Conservation (phyloP, 2,113 vertebrate genomes). For the Cricetomys ansorgei region DNA sequence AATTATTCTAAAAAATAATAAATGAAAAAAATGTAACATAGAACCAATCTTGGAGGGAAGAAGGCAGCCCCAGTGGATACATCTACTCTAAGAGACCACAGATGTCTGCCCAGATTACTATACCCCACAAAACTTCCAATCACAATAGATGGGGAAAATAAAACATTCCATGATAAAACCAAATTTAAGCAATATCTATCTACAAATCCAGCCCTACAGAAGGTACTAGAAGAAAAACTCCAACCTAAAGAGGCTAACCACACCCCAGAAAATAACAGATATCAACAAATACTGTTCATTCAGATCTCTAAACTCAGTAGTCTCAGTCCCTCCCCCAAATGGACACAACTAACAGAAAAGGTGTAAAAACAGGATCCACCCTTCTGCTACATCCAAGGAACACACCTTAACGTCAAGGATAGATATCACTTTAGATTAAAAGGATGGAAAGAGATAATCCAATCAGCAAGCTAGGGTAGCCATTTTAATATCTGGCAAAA, state of each 20-base stretch:
- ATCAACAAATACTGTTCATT: not conserved
- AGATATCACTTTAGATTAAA: not conserved
- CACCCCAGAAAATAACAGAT: not conserved
- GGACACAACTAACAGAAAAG: not conserved
- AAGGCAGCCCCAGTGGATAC: not conserved
- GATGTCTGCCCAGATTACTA: not conserved
- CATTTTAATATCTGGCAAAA: not conserved
- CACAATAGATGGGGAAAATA: not conserved
- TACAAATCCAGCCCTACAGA: not conserved
- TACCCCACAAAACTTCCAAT: not conserved
- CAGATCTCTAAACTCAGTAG: not conserved
- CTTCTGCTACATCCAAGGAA: not conserved
- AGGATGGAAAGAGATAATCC: not conserved
- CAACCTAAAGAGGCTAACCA: not conserved
- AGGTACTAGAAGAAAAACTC: not conserved
- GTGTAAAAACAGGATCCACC: not conserved
- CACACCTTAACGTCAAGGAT: not conserved
- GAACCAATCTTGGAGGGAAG: not conserved
- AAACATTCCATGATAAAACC: not conserved
- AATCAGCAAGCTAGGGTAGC: not conserved
- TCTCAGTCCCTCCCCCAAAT: not conserved
- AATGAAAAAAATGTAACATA: conserved; percentile 1
- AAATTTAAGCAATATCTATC: not conserved
- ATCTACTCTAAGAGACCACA: not conserved
- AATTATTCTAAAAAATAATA: conserved; percentile 19